These are phyloP conservation scores for Pantherophis vulpinus DNA, from an alignment of 2,797 vertebrate species.

Conservation along the genomic window DNA sequence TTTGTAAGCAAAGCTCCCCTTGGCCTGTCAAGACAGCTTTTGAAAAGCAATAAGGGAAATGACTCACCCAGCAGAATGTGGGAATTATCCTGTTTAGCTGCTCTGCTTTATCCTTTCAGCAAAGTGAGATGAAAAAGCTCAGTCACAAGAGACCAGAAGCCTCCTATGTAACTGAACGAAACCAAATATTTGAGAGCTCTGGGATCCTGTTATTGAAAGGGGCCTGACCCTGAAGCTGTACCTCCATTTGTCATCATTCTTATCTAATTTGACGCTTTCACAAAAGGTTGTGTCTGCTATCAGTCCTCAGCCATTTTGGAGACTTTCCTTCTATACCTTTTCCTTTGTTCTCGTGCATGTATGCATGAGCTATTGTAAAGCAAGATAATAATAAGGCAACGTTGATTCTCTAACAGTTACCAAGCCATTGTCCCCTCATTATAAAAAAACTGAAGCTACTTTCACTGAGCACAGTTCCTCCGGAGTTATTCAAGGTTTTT, in stretches of 20 bases:
- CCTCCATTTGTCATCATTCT: constrained; percentile 58
- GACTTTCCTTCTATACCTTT: constrained; percentile 17
- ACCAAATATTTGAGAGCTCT: constrained; percentile 48
- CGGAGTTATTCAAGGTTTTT: background rate
- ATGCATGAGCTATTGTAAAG: background rate
- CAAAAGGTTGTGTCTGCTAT: constrained; percentile 49
- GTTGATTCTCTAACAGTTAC: background rate
- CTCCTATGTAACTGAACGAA: constrained; percentile 58
- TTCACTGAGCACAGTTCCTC: background rate
- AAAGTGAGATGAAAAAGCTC: constrained; percentile 60
- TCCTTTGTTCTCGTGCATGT: constrained; percentile 23
- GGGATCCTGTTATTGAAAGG: constrained; percentile 61
- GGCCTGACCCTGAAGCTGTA: constrained; percentile 49
- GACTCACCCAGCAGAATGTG: constrained; percentile 69
- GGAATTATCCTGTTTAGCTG: constrained; percentile 69
- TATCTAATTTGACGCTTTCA: constrained; percentile 55
- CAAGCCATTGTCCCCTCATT: background rate
- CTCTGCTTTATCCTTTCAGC: constrained; percentile 67
- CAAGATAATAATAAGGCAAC: background rate
- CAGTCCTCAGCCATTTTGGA: constrained; percentile 52
- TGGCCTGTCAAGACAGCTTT: constrained; percentile 58
- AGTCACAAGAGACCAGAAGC: constrained; percentile 45
- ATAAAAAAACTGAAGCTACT: background rate
- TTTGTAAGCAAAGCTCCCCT: constrained; percentile 61
- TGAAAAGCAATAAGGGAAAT: constrained; percentile 67